Evolutionary conservation across 37 sponge, comb jelly and placozoan genomes (phyloP), one percentile per base, ranked within the genome.

Genomic region (Diacarnus erythraeanus): DNA sequence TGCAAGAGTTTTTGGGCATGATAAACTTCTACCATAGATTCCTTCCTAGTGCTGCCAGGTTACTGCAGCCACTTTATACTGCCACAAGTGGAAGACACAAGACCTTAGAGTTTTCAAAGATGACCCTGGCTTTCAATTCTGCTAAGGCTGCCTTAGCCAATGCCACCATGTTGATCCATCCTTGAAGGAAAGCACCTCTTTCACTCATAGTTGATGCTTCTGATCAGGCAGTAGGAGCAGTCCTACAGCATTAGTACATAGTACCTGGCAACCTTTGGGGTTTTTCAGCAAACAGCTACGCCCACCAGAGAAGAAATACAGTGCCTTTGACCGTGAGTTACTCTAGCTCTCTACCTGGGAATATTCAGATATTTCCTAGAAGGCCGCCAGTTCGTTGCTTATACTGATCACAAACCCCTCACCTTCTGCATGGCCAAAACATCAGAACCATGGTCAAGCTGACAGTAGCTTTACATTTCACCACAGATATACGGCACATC

Each of bases 1-100:
- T 80, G 31, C 81, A 80, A 71, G 72, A 80, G 29, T 80, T 54
- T 47, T 60, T 80, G 27, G 81, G 81, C 39, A 80, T 72, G 72
- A 72, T 70, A n/a, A 72, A 80, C 38, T 80, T 71, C 64, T 80
- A 72, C 38, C 56, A 57, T 37, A 30, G 42, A 38, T 70, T 80
- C 64, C 38, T 80, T 59, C 73, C 72, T 35, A 51, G n/a, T 1
- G 81, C 73, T 31, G 81, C 81, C 38, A 51, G 58, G 37, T 17
- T 61, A 29, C 56, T 80, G 72, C 22, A 30, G 31, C 81, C 81
- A 70, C 36, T 80, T 18, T 80, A 43, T 51, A 72, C 70, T 23
- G 81, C 81, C 47, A 22, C 71, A 22, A 23, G 31, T 1, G 73
- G 59, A 5, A 71, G 71, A 30, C 38, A 57, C 41, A 80, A 80